These are phyloP conservation scores for Mesopsocus fuscifrons DNA, from an alignment of 2,888 invertebrate species.

Conservation along the genomic window DNA sequence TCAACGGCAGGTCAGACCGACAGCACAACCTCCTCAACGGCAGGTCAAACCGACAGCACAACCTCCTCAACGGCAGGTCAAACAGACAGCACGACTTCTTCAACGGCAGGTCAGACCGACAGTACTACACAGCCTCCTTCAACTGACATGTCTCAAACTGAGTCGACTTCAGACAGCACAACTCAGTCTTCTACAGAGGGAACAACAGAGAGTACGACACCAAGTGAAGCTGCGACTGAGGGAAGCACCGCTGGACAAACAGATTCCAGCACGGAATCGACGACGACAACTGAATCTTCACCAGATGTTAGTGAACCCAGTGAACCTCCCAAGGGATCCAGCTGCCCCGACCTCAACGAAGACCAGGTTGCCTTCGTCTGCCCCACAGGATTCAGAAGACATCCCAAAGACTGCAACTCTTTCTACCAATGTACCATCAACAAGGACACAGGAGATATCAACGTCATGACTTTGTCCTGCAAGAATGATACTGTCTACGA, in stretches of 20 bases:
- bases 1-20: constrained; percentile 11
- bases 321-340: constrained; percentile 18
- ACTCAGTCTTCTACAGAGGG: constrained; percentile 12
- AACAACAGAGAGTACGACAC: constrained; percentile 10
- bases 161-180: constrained; percentile 14
- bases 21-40: not conserved
- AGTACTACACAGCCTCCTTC: constrained; percentile 7
- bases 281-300: not conserved
- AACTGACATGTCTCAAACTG: constrained; percentile 10
- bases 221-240: constrained; percentile 5
- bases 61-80: constrained; percentile 9
- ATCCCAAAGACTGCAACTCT: constrained; percentile 63
- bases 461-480: constrained; percentile 53
- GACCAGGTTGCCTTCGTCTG: constrained; percentile 56
- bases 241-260: constrained; percentile 4
- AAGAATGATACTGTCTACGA: constrained; percentile 60
- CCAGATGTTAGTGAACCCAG: not conserved
- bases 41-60: not conserved
- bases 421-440: constrained; percentile 63
- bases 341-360: constrained; percentile 38
- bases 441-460: constrained; percentile 42
- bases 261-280: constrained; percentile 10
- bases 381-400: constrained; percentile 63
- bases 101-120: not conserved
- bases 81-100: constrained; percentile 8